phyloP scores from a whole-genome alignment of 1,140 invertebrate genomes.

The Stenopsyche tienmushanensis region DNA sequence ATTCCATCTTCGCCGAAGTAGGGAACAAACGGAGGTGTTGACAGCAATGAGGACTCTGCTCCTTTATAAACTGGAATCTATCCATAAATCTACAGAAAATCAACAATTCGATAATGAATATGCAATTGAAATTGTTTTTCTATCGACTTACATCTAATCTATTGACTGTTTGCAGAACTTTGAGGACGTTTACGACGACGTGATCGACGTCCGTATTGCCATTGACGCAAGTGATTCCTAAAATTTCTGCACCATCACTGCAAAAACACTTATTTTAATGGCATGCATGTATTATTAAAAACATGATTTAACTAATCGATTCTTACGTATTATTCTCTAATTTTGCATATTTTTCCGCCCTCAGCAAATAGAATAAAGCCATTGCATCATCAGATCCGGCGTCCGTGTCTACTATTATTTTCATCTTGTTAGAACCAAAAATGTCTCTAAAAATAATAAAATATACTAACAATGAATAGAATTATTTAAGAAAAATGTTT shows the following conservation, averaged over 20 bases:
- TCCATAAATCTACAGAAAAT: too few species aligned
- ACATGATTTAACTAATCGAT: not conserved
- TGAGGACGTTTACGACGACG: slow-evolving; percentile 59
- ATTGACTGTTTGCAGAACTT: slow-evolving; percentile 55
- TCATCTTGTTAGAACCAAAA: slow-evolving; percentile 29
- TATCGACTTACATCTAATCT: slow-evolving; percentile 54
- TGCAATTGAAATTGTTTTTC: too few species aligned
- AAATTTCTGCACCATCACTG: slow-evolving; percentile 47
- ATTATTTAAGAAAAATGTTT: not conserved
- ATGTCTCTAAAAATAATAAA: slow-evolving; percentile 3
- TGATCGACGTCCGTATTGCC: slow-evolving; percentile 62
- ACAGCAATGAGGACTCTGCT: slow-evolving; percentile 54
- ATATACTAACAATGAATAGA: not conserved
- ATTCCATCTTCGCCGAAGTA: slow-evolving; percentile 62
- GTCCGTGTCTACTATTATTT: slow-evolving; percentile 59
- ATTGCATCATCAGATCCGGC: slow-evolving; percentile 60
- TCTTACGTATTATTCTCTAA: slow-evolving; percentile 28
- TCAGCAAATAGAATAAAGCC: slow-evolving; percentile 54
- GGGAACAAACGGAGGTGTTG: slow-evolving; percentile 36
- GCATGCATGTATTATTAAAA: not conserved
- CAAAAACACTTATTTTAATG: slow-evolving; percentile 9
- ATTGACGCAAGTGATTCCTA: slow-evolving; percentile 61
- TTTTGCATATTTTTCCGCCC: slow-evolving; percentile 43
- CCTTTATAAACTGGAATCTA: slow-evolving; percentile 66
- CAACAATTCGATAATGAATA: too few species aligned